A percentile compares a stretch with the other conserved stretches of the same genome.
Conservation (phyloP, 2,888 invertebrate species). For the Epinotia brunnichana region DNA sequence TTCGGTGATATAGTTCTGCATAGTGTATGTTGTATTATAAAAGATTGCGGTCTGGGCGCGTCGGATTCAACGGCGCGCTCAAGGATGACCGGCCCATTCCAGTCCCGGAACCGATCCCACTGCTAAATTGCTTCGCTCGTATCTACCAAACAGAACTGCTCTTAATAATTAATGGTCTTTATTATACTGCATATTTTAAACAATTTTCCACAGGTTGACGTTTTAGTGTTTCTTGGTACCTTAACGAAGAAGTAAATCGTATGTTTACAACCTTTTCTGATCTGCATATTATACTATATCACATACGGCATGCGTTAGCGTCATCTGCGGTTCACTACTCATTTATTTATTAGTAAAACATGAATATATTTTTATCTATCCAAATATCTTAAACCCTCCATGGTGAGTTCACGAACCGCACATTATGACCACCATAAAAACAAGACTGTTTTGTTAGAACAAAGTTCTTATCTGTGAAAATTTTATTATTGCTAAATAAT, state of each 20-base stretch:
- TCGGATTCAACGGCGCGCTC: conserved; percentile 39
- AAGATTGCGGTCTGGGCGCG: conserved; percentile 45
- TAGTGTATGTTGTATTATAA: conserved; percentile 25
- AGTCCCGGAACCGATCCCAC: conserved; percentile 39
- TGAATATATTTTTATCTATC: too few species aligned
- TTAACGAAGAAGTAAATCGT: not conserved
- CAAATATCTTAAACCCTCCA: too few species aligned
- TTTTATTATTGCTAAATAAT: too few species aligned
- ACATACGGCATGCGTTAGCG: too few species aligned
- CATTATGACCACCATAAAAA: too few species aligned
- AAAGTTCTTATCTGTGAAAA: too few species aligned
- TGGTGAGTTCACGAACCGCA: too few species aligned
- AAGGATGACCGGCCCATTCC: conserved; percentile 44
- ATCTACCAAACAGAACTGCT: conserved; percentile 39
- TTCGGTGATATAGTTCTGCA: conserved; percentile 41
- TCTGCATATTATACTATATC: not conserved
- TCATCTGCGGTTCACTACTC: too few species aligned
- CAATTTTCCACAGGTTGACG: conserved; percentile 22
- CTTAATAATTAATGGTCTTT: conserved; percentile 45
- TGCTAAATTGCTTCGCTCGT: conserved; percentile 40
- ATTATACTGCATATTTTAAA: conserved; percentile 35
- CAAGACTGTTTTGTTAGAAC: too few species aligned
- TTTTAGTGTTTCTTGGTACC: conserved; percentile 19
- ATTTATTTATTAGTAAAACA: too few species aligned
- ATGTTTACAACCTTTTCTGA: not conserved